phyloP scores from a whole-genome alignment of 2,797 vertebrate species.

The Chiroxiphia lanceolata region DNA sequence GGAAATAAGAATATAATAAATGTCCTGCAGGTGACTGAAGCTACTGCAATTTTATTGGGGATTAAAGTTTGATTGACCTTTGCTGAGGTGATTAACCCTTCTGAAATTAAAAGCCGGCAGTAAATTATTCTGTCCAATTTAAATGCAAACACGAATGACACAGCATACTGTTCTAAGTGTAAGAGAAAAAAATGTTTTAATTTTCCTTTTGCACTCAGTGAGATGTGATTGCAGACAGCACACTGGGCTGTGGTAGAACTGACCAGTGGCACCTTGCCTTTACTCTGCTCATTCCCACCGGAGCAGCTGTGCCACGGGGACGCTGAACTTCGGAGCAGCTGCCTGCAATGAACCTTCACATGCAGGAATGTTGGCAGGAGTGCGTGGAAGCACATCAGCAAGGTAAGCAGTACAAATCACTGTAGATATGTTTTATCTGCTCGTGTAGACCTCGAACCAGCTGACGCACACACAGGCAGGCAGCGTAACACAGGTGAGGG shows the following conservation, averaged over 20 bases:
- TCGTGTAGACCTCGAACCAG: background rate
- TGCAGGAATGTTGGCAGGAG: background rate
- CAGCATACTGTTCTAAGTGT: constrained; percentile 48
- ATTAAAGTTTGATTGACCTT: constrained; percentile 82
- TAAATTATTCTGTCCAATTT: constrained; percentile 78
- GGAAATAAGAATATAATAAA: constrained; percentile 77
- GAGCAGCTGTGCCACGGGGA: background rate
- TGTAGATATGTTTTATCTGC: background rate
- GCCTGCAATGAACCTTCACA: background rate
- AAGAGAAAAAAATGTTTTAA: constrained; percentile 68
- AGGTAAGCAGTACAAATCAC: constrained; percentile 33
- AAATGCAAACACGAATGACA: constrained; percentile 73
- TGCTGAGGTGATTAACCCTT: constrained; percentile 79
- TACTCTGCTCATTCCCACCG: background rate
- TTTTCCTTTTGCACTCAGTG: constrained; percentile 68
- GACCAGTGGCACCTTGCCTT: constrained; percentile 27
- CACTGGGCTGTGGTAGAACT: background rate
- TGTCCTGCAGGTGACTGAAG: constrained; percentile 74
- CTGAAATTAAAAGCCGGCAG: constrained; percentile 77
- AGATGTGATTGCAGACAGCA: constrained; percentile 60
- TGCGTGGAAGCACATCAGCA: background rate
- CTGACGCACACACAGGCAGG: fast-evolving
- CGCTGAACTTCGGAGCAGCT: background rate
- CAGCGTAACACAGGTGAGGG: background rate
- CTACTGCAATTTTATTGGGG: constrained; percentile 76